These are phyloP conservation scores for Chrysaora quinquecirrha DNA, from an alignment of 30 jellyfish, hydroid and myxozoan species.

Conservation along the genomic window DNA sequence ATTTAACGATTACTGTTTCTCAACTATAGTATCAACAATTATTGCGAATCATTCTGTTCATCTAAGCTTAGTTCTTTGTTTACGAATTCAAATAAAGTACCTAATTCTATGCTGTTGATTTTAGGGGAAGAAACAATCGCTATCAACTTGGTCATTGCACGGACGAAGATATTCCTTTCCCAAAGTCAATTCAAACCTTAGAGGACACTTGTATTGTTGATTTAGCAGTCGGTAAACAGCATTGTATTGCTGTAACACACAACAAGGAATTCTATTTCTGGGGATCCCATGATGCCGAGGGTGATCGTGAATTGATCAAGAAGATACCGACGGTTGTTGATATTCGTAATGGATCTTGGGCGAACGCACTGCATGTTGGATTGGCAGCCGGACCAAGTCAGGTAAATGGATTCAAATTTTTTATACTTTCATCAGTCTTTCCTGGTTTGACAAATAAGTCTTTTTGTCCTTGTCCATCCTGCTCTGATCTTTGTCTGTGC, in stretches of 20 bases:
- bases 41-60: too few relatives aligned
- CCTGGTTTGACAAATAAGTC: too few relatives aligned
- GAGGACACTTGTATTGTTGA: conserved; percentile 35
- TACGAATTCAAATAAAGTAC: not conserved
- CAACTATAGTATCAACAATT: too few relatives aligned
- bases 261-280: conserved; percentile 50
- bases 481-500: too few relatives aligned
- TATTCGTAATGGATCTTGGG: not conserved
- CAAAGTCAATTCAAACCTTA: conserved; percentile 37
- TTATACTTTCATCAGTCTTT: too few relatives aligned
- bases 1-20: too few relatives aligned
- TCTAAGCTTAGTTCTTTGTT: too few relatives aligned
- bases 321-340: conserved; percentile 57
- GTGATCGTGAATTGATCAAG: conserved; percentile 19
- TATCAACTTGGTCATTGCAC: conserved; percentile 80
- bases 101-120: not conserved
- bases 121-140: conserved; percentile 71
- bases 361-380: conserved; percentile 58
- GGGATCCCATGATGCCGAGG: conserved; percentile 69
- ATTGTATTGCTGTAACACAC: conserved; percentile 68
- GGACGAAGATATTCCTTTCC: conserved; percentile 11
- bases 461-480: too few relatives aligned
- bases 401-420: too few relatives aligned
- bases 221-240: conserved; percentile 68
- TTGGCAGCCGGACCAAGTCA: conserved; percentile 90